Conservation (phyloP, 2,797 vertebrate genomes). For the Phoeniculus purpureus region DNA sequence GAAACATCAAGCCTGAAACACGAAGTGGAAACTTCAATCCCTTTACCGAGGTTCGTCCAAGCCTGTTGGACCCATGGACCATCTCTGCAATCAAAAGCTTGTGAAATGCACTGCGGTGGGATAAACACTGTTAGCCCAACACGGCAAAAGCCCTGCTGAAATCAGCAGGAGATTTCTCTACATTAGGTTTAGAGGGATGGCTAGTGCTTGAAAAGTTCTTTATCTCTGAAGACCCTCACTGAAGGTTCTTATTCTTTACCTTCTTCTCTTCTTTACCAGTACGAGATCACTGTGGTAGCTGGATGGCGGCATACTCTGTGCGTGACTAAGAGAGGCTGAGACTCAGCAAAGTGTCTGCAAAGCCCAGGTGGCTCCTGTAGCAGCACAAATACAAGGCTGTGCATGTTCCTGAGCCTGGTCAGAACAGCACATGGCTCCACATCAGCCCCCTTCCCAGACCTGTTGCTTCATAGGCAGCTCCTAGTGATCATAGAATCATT, state of each 20-base stretch:
- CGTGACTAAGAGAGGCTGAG: not conserved
- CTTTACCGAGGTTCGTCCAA: not conserved
- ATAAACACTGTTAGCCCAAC: not conserved
- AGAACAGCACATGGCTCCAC: not conserved
- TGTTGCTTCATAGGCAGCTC: fast-evolving
- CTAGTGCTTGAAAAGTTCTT: not conserved
- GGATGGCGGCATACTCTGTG: not conserved
- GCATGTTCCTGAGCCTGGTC: not conserved
- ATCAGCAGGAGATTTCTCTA: not conserved
- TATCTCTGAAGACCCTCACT: not conserved
- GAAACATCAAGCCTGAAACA: slow-evolving; percentile 11
- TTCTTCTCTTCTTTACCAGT: not conserved
- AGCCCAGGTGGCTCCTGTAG: not conserved
- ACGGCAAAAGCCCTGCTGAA: not conserved
- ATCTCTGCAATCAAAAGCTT: slow-evolving; percentile 16
- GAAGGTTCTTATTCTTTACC: not conserved
- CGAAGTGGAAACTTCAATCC: not conserved
- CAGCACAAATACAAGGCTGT: not conserved
- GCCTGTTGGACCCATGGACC: not conserved
- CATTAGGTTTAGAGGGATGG: not conserved
- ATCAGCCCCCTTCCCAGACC: not conserved
- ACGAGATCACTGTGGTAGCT: not conserved
- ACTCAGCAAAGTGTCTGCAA: not conserved
- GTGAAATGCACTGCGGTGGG: not conserved
- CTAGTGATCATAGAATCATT: not conserved